Evolutionary conservation across 2,797 vertebrate species (phyloP).

Genomic region (Chloroceryle amazona): DNA sequence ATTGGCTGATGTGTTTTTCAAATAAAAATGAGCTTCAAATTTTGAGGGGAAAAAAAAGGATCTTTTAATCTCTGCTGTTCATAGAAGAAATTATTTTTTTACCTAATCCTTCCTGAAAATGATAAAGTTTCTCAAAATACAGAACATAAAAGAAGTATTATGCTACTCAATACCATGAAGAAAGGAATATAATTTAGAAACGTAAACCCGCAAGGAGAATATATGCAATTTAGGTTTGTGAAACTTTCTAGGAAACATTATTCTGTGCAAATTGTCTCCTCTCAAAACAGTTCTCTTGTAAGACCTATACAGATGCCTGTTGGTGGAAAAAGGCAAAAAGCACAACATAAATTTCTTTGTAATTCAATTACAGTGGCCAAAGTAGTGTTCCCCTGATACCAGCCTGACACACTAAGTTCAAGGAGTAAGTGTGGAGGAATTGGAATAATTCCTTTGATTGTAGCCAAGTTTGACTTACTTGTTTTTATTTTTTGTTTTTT

Average conservation of each 20-base stretch:
- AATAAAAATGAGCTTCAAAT: not conserved
- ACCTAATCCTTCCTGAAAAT: not conserved
- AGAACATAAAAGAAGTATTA: not conserved
- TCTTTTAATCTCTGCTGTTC: not conserved
- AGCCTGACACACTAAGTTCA: not conserved
- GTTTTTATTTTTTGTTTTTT: not conserved
- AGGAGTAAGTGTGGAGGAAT: not conserved
- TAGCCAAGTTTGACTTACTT: not conserved
- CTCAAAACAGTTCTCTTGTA: not conserved
- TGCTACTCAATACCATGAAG: not conserved
- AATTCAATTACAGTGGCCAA: not conserved
- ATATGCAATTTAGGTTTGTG: not conserved
- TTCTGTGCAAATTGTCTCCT: not conserved
- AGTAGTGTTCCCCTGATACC: not conserved
- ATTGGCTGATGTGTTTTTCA: slow-evolving; percentile 3
- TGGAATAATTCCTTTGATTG: not conserved
- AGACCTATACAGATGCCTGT: not conserved
- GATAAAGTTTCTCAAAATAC: slow-evolving; percentile 3
- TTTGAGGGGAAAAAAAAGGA: not conserved
- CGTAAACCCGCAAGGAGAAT: not conserved
- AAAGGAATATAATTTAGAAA: not conserved
- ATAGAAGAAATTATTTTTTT: slow-evolving; percentile 10
- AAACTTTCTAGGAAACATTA: slow-evolving; percentile 17
- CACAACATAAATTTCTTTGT: not conserved
- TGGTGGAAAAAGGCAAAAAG: not conserved